A percentile compares a stretch with the other conserved stretches of the same genome.
Conservation (phyloP, 1,140 invertebrate species). For the Rhyacophila brunnea region DNA sequence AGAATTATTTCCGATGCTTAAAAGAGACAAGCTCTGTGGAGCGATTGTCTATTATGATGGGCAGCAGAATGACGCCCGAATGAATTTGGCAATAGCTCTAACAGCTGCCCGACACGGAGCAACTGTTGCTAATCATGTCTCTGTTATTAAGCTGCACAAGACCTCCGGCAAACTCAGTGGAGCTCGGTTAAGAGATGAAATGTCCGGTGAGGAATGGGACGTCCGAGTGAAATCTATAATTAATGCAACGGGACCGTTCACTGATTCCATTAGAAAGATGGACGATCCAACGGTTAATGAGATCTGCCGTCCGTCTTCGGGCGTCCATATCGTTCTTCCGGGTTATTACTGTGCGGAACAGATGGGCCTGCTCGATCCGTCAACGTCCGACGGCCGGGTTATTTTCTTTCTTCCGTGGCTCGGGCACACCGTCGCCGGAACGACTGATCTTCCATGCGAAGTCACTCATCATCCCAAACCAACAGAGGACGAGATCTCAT, state of each 20-base stretch:
- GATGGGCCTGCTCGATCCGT: constrained; percentile 97
- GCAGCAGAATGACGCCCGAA: constrained; percentile 97
- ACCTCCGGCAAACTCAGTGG: constrained; percentile 67
- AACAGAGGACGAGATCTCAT: constrained; percentile 96
- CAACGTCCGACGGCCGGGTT: constrained; percentile 95
- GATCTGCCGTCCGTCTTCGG: constrained; percentile 95
- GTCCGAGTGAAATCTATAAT: constrained; percentile 93
- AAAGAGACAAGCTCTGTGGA: constrained; percentile 89
- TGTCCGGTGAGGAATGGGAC: constrained; percentile 87
- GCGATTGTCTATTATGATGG: constrained; percentile 99
- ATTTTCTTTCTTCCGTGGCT: constrained; percentile 99
- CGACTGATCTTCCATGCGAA: constrained; percentile 93
- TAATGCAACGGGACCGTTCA: constrained; percentile 98
- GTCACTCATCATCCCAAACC: constrained; percentile 92
- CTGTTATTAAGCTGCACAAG: constrained; percentile 76
- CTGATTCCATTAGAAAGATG: constrained; percentile 94
- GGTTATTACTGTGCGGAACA: constrained; percentile 97
- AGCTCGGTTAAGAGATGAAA: constrained; percentile 71
- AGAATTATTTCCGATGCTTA: constrained; percentile 96
- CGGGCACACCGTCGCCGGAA: constrained; percentile 94
- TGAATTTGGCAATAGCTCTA: constrained; percentile 93
- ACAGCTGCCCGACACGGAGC: constrained; percentile 94
- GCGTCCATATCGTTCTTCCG: constrained; percentile 97
- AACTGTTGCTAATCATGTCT: constrained; percentile 92
- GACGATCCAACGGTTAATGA: constrained; percentile 76